Evolutionary conservation across 2,113 vertebrate species (phyloP), one percentile per base, ranked within the genome.

Genomic region (Accipiter cooperii): DNA sequence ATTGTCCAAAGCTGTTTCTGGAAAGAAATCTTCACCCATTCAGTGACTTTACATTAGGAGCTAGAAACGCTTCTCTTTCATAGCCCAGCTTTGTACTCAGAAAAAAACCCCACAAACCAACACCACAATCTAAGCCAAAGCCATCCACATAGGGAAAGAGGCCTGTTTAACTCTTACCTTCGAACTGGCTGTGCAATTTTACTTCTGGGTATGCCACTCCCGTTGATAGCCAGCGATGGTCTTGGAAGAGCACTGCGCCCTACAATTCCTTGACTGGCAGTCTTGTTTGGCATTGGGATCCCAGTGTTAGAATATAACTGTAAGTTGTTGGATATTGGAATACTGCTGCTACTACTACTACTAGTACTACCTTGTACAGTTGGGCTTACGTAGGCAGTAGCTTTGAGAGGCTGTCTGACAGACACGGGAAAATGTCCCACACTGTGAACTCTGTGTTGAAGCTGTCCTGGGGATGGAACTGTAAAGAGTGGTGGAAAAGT

Each of bases 361-460:
- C 90, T 97, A 83, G 97, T 81, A 54, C 26, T 54, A 76, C 99
- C 99, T 98, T 99, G 99, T 63, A 99, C 98, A 0, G 99, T 99
- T 13, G 99, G 99, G 96, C 99, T 99, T 61, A 99, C 99, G 0
- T 99, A 99, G 47, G 99, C 99, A 33, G 99, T 99, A 92, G 99
- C 99, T 98, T 99, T 99, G 17, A 99, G 97, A 29, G 98, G 98
- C 52, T 99, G 98, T 68, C 99, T 98, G 51, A 98, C 90, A 36
- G 98, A 98, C 75, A 98, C 97, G 14, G 99, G 98, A 97, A 99
- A 99, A 90, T 99, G 99, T 31, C 99, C 99, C 92, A 99, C 98
- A 17, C 99, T 99, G 94, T 99, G 99, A 66, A 99, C 98, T 69
- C 99, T 97, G 94, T 99, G 99, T 52, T 98, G 98, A 92, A 99